These are phyloP conservation scores for Papilio demoleus DNA, from an alignment of 2,888 invertebrate genomes.

Conservation along the genomic window DNA sequence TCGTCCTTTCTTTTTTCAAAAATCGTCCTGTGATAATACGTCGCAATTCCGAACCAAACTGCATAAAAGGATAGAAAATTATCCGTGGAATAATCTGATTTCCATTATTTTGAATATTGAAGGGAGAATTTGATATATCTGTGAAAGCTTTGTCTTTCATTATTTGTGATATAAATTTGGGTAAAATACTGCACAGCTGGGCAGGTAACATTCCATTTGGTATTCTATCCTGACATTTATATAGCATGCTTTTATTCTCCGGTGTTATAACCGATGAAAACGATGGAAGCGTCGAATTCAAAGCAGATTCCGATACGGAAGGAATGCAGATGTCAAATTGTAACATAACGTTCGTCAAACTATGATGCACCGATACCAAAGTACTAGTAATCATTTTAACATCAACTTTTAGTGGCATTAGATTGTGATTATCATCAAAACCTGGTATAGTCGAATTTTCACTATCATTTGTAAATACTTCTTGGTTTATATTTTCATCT, in stretches of 20 bases:
- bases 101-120: not conserved
- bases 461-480: conserved; percentile 19
- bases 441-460: conserved; percentile 57
- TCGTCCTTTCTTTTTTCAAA: not conserved
- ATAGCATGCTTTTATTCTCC: conserved; percentile 58
- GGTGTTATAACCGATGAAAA: conserved; percentile 54
- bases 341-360: conserved; percentile 64
- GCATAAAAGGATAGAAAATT: conserved; percentile 18
- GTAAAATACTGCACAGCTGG: conserved; percentile 70
- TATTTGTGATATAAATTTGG: conserved; percentile 62
- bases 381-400: conserved; percentile 60
- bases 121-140: not conserved
- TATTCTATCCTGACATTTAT: conserved; percentile 67
- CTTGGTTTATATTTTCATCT: not conserved
- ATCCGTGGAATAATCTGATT: conserved; percentile 2
- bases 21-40: conserved; percentile 19
- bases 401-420: conserved; percentile 56
- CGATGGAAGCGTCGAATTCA: conserved; percentile 49
- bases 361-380: conserved; percentile 67
- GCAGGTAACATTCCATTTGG: conserved; percentile 70
- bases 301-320: conserved; percentile 43
- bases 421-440: conserved; percentile 53
- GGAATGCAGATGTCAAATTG: conserved; percentile 68
- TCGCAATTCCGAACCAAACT: conserved; percentile 1
- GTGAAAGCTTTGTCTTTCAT: conserved; percentile 45